phyloP scores from a whole-genome alignment of 2,797 vertebrate genomes.

The Intellagama lesueurii region DNA sequence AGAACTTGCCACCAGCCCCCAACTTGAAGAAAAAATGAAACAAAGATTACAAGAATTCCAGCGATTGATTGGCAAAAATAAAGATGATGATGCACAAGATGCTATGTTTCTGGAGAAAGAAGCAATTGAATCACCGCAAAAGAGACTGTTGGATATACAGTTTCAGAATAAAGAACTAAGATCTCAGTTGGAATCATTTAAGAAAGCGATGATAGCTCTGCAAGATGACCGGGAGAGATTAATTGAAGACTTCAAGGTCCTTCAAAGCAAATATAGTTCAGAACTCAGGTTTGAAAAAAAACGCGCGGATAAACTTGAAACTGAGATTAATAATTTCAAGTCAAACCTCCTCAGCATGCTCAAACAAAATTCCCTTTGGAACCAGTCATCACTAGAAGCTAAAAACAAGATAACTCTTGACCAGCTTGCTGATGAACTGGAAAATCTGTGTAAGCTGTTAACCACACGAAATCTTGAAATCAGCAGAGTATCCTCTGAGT shows the following conservation, averaged over 20 bases:
- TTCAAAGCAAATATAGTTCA: slow-evolving; percentile 79
- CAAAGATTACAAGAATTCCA: slow-evolving; percentile 70
- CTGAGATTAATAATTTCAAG: slow-evolving; percentile 73
- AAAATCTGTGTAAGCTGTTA: slow-evolving; percentile 76
- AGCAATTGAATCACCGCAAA: slow-evolving; percentile 69
- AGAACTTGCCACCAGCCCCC: slow-evolving; percentile 48
- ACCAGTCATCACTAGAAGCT: slow-evolving; percentile 64
- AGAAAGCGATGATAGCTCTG: slow-evolving; percentile 86
- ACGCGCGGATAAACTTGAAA: slow-evolving; percentile 76
- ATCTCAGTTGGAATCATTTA: slow-evolving; percentile 84
- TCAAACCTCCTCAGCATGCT: slow-evolving; percentile 72
- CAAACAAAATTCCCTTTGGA: slow-evolving; percentile 78
- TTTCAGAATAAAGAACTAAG: slow-evolving; percentile 75
- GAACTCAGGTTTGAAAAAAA: slow-evolving; percentile 79
- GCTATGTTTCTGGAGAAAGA: slow-evolving; percentile 69
- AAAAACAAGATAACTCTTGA: slow-evolving; percentile 71
- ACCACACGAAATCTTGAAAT: slow-evolving; percentile 78
- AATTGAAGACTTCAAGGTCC: slow-evolving; percentile 85
- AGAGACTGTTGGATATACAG: slow-evolving; percentile 72
- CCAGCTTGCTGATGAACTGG: slow-evolving; percentile 76
- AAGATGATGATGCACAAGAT: slow-evolving; percentile 66
- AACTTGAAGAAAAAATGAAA: slow-evolving; percentile 65
- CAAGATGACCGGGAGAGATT: slow-evolving; percentile 87
- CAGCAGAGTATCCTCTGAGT: slow-evolving; percentile 76
- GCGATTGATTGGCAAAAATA: slow-evolving; percentile 67